Base-by-base conservation (phyloP, 2,113 vertebrate species). In the Channa maculata region DNA sequence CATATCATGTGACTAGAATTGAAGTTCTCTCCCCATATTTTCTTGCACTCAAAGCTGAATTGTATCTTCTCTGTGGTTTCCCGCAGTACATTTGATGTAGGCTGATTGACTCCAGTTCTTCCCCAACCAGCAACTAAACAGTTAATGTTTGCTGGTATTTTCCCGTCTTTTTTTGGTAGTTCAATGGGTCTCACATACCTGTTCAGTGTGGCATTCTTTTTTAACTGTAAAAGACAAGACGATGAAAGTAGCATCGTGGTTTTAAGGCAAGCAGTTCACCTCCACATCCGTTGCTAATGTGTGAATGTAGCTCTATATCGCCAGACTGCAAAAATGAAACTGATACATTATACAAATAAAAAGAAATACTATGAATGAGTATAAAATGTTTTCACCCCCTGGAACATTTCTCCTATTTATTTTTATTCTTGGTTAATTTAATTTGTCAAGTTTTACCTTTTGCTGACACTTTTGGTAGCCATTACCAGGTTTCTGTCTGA, bases 61-160 rank as follows among this genome's bases (percentile, higher is more conserved):
- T 85, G 69, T 0, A 63, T 67, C 13, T 1, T 82, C 43, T 91
- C 90, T 0, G 2, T 65, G 15, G 78, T 33, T 65, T 93, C 90
- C 36, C 5, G 86, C 38, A 93, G 72, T n/a, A 93, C 79, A 0
- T 53, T 0, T 13, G 90, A 92, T 0, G 0, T 0, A 0, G 0
- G 0, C 0, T 3, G 0, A 0, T 65, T 0, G 0, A 0, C 1
- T 36, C 2, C 54, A 9, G 54, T 90, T 33, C 0, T 2, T 9
- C 91, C 91, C 92, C 92, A 94, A 10, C 93, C 91, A 36, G 91
- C 85, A 3, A 93, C 88, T 0, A 6, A 2, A 48, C 92, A 93
- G 0, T 45, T 24, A 2, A 57, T n/a, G 5, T 73, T 45, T 0
- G 77, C 85, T 0, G 38, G 64, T n/a, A 57, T 34, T n/a, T 77